Conservation (phyloP, 1,140 invertebrate genomes). For the Drosophila seguyi region DNA sequence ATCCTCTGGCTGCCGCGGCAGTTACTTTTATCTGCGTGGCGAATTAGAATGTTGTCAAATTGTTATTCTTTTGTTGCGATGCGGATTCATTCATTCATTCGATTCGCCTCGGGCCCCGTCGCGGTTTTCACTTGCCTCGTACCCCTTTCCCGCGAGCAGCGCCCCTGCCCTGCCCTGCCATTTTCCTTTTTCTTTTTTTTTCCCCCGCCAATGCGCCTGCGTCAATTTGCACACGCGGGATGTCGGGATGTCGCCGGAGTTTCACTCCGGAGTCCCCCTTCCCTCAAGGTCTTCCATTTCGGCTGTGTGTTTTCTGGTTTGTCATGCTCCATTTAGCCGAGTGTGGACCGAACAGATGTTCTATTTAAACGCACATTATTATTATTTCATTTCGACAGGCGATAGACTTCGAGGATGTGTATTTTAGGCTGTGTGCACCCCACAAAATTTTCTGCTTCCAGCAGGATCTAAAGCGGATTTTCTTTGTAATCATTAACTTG, state of each 20-base stretch:
- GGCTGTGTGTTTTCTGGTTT: constrained; percentile 82
- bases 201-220: constrained; percentile 28
- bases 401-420: constrained; percentile 63
- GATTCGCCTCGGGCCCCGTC: constrained; percentile 60
- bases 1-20: constrained; percentile 26
- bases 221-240: constrained; percentile 46
- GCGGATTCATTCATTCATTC: constrained; percentile 83
- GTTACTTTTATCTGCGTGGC: constrained; percentile 83
- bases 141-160: constrained; percentile 49
- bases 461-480: neutral
- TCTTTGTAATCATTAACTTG: neutral
- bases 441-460: constrained; percentile 18
- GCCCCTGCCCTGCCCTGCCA: neutral
- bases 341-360: constrained; percentile 85
- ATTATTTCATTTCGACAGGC: constrained; percentile 81
- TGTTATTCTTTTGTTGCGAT: constrained; percentile 84
- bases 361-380: constrained; percentile 85
- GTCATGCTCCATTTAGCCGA: constrained; percentile 85
- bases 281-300: constrained; percentile 3
- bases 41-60: constrained; percentile 85
- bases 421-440: constrained; percentile 44
- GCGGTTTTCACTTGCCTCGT: constrained; percentile 48
- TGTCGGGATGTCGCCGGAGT: constrained; percentile 43
- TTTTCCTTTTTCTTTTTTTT: neutral
- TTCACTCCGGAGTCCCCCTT: neutral